These are phyloP conservation scores for Eumacrocentrus americanus DNA, from an alignment of 2,888 invertebrate genomes.

Conservation along the genomic window DNA sequence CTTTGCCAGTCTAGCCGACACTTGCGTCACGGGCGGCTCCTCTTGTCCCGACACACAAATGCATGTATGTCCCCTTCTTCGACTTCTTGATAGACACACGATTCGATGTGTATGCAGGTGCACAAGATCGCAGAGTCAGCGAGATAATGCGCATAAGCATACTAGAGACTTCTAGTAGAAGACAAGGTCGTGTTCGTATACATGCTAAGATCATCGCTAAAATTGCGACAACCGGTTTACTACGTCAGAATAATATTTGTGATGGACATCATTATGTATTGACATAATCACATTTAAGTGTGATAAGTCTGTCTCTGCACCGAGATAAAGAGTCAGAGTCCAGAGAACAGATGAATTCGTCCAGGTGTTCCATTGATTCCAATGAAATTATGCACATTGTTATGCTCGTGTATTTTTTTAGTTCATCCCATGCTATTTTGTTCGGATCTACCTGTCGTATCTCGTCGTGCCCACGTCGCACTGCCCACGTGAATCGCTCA, in stretches of 20 bases:
- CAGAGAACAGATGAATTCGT: too few species aligned
- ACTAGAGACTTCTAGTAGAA: constrained; percentile 1
- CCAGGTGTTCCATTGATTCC: too few species aligned
- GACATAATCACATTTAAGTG: background rate
- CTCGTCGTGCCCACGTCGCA: too few species aligned
- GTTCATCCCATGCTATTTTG: too few species aligned
- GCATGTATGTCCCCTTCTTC: constrained; percentile 1
- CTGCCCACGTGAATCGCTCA: too few species aligned
- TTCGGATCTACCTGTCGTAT: too few species aligned
- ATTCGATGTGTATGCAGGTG: constrained; percentile 6
- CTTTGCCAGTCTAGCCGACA: constrained; percentile 3
- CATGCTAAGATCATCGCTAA: constrained; percentile 19
- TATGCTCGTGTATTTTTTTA: too few species aligned
- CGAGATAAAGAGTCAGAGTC: too few species aligned
- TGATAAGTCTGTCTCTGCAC: too few species aligned
- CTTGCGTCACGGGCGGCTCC: constrained; percentile 1
- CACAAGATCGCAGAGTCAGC: background rate
- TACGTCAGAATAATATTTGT: background rate
- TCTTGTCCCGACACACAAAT: background rate
- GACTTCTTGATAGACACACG: constrained; percentile 9
- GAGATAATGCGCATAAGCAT: constrained; percentile 5
- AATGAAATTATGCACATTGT: too few species aligned
- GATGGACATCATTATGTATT: constrained; percentile 3
- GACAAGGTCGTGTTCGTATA: constrained; percentile 13
- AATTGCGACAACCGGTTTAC: constrained; percentile 14